Conservation (phyloP, 92 coral and sea anemone species). For the Siderastrea radians region DNA sequence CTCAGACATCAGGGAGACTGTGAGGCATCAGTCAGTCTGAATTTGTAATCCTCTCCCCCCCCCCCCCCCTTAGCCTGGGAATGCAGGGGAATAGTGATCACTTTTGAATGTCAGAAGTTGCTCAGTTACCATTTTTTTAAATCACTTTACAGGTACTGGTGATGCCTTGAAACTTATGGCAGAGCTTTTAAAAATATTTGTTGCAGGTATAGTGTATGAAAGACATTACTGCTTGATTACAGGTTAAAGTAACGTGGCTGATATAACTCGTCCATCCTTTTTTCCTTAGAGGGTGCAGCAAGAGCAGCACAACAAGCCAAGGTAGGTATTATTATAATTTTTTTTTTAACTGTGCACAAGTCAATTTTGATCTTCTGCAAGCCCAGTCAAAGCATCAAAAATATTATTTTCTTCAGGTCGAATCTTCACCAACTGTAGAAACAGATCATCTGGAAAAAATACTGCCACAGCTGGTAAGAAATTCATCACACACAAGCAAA, state of each 20-base stretch:
- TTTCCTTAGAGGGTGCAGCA: constrained; percentile 78
- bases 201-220: constrained; percentile 73
- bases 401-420: constrained; percentile 48
- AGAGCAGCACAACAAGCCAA: constrained; percentile 89
- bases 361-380: no score
- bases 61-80: no score
- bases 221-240: not conserved
- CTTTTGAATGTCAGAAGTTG: no score
- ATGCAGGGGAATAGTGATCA: not conserved
- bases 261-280: not conserved
- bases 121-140: not conserved
- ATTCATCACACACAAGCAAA: not conserved
- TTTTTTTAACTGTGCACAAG: not conserved
- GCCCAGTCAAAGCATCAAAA: no score
- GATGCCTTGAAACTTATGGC: constrained; percentile 91
- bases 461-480: constrained; percentile 72
- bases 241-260: not conserved
- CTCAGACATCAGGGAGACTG: no score
- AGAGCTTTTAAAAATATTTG: constrained; percentile 86
- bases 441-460: constrained; percentile 75
- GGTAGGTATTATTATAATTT: constrained; percentile 29
- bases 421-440: constrained; percentile 68
- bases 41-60: no score
- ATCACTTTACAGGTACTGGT: constrained; percentile 66
- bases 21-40: no score